phyloP scores from a whole-genome alignment of 2,797 vertebrate genomes.

The Rhynchotus rufescens region DNA sequence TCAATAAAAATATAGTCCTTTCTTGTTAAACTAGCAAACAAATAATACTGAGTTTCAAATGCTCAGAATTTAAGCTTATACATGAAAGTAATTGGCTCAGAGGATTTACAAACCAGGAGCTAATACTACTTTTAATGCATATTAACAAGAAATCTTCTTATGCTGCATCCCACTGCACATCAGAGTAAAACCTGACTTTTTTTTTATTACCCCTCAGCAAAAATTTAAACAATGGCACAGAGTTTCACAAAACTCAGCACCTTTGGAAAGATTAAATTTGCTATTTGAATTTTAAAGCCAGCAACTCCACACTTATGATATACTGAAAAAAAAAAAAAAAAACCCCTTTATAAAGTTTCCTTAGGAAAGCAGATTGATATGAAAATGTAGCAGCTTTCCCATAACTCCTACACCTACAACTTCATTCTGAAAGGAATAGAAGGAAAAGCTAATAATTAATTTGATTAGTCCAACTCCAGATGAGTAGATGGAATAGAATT shows the following conservation, averaged over 20 bases:
- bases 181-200: slow-evolving; percentile 3
- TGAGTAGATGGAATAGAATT: background rate
- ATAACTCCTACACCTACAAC: background rate
- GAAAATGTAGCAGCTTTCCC: slow-evolving; percentile 1
- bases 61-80: background rate
- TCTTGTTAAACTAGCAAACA: background rate
- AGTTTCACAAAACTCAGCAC: slow-evolving; percentile 14
- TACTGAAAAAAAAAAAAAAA: background rate
- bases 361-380: background rate
- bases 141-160: slow-evolving; percentile 43
- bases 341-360: background rate
- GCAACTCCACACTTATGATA: background rate
- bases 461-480: background rate
- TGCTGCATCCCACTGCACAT: background rate
- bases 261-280: slow-evolving; percentile 31
- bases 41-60: background rate
- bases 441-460: background rate
- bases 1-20: background rate
- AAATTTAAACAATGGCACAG: slow-evolving; percentile 50
- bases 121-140: background rate
- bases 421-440: background rate
- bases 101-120: slow-evolving; percentile 33
- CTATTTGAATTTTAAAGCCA: slow-evolving; percentile 43
- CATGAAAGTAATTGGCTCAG: background rate
- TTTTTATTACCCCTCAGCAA: slow-evolving; percentile 29